Evolutionary conservation across 1,140 invertebrate genomes (phyloP), one percentile per base, ranked within the genome.

Genomic region (Atopsyche davidsoni): DNA sequence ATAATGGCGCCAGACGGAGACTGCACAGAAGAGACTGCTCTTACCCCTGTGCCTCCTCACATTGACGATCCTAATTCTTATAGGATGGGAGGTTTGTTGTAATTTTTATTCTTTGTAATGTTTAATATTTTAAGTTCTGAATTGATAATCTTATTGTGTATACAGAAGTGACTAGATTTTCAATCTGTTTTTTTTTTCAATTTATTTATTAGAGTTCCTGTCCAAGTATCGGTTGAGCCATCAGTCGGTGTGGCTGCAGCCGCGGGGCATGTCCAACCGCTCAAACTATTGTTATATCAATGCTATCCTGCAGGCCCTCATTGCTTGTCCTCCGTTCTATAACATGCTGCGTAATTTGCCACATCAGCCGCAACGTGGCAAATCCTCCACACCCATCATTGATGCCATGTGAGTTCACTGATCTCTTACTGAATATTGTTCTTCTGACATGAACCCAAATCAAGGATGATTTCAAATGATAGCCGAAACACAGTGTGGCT

Each of bases 261-360:
- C 92, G 1, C 79, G 92, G 44, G 92, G 92, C 7, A 76, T 97
- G 11, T 87, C 83, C 25, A 96, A 96, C 70, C 81, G 85, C 42
- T 90, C 87, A 39, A 96, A 96, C 75, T 96, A 92, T 72, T 97
- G 93, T 71, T 97, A 96, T 62, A 90, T 95, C 19, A 96, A 97
- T 72, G 90, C 92, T 21, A 89, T 88, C 48, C 70, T 92, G 24
- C 89, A 93, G 74, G 91, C 92, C 1, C 70, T 96, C 40, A 73
- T 96, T 1, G 91, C 89, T 18, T 96, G 92, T 68, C 88, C 92
- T 13, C 90, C 92, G 0, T 92, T 97, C 72, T 95, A 91, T 65
- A 92, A 96, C 73, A 75, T 96, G 60, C 71, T 96, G 55, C 84
- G 81, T 58, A 79, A 83, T 32, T 67, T 88, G 57, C 78, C 80